Evolutionary conservation across 37 sponge, comb jelly and placozoan species (phyloP).

Genomic region (Cliona cf. orientalis): DNA sequence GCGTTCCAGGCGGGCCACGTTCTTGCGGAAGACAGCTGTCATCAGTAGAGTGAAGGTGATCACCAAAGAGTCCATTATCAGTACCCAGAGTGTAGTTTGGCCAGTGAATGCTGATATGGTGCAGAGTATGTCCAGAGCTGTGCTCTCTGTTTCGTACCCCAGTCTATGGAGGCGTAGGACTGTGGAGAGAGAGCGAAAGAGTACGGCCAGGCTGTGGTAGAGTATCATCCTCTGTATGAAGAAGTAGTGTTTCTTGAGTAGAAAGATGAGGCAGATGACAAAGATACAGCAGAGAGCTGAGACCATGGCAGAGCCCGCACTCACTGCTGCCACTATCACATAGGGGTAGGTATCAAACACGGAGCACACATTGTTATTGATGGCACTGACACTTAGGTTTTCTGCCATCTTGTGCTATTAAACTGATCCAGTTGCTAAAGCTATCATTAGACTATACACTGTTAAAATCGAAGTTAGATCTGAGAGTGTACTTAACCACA

Average conservation of each 20-base stretch:
- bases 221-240: slow-evolving; percentile 80
- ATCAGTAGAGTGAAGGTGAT: slow-evolving; percentile 37
- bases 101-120: slow-evolving; percentile 11
- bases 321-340: slow-evolving; percentile 17
- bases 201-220: too few species aligned
- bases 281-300: slow-evolving; percentile 19
- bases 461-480: too few species aligned
- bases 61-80: slow-evolving; percentile 27
- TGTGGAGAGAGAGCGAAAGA: too few species aligned
- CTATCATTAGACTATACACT: too few species aligned
- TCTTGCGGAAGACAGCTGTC: slow-evolving; percentile 8
- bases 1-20: neutral
- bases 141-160: too few species aligned
- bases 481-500: too few species aligned
- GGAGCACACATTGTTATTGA: too few species aligned
- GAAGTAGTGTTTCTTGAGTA: slow-evolving; percentile 79
- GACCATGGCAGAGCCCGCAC: neutral
- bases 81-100: slow-evolving; percentile 27
- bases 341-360: neutral
- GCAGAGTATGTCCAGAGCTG: slow-evolving; percentile 3
- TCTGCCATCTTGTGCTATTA: too few species aligned
- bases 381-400: too few species aligned
- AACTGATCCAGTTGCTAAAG: too few species aligned
- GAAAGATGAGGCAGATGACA: slow-evolving; percentile 56
- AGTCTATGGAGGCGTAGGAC: too few species aligned